Conservation (phyloP, 1,140 invertebrate species). For the Ostrea denselamellosa region DNA sequence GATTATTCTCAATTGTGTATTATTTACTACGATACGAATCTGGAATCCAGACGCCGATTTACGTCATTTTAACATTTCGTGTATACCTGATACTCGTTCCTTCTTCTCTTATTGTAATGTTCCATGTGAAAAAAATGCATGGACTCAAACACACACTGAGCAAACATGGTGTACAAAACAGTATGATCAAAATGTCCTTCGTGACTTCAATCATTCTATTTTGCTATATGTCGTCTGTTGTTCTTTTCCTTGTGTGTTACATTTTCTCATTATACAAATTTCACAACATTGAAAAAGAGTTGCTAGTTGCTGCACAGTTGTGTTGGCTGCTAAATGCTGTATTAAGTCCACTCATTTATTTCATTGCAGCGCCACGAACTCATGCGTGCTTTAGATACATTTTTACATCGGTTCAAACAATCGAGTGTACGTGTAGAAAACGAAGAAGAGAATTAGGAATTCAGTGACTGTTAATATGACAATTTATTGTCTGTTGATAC, state of each 20-base stretch:
- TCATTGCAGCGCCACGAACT: background rate
- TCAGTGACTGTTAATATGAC: background rate
- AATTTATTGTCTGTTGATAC: too few relatives aligned
- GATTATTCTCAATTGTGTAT: background rate
- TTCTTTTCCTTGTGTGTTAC: slow-evolving; percentile 5
- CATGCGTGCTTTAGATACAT: background rate
- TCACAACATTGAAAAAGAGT: background rate
- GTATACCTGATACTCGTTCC: background rate
- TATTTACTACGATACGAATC: background rate
- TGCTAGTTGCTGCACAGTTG: background rate
- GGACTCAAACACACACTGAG: background rate
- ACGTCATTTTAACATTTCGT: background rate
- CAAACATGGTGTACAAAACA: background rate
- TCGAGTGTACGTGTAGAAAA: background rate
- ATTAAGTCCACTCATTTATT: background rate
- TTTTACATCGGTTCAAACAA: background rate
- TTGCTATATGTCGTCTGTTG: background rate
- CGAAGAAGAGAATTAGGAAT: background rate
- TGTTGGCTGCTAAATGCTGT: background rate
- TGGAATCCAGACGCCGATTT: background rate
- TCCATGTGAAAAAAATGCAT: slow-evolving; percentile 10
- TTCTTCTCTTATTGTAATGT: background rate
- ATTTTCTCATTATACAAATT: background rate
- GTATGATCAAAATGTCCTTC: background rate
- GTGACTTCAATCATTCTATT: background rate